Percentiles rank a stretch among this genome's conserved stretches.
Evolutionary conservation across 2,888 invertebrate species (phyloP).

Genomic region (Drosophila borborema): DNA sequence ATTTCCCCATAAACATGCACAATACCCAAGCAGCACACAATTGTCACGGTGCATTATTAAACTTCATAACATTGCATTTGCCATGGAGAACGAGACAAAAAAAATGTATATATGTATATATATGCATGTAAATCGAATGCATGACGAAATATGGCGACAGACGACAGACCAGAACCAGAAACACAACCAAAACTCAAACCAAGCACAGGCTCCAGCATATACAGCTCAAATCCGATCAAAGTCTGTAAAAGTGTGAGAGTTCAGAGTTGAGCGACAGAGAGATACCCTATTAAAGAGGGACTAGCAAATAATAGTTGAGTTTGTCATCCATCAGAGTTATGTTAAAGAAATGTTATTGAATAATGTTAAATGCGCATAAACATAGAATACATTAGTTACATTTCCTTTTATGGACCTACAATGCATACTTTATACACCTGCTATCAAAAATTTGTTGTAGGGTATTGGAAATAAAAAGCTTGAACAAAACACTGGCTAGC

Average conservation of each 20-base stretch:
- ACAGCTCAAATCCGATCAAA: slow-evolving; percentile 16
- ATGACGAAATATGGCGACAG: slow-evolving; percentile 60
- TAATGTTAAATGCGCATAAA: neutral
- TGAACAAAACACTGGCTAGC: slow-evolving; percentile 49
- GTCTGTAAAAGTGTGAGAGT: neutral
- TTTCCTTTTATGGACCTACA: neutral
- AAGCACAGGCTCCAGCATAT: slow-evolving; percentile 16
- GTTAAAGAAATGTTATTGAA: neutral
- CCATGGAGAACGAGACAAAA: slow-evolving; percentile 3
- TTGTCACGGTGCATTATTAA: slow-evolving; percentile 61
- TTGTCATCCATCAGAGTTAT: neutral
- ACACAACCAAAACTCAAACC: slow-evolving; percentile 17
- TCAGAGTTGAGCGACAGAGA: neutral
- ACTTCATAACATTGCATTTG: slow-evolving; percentile 40
- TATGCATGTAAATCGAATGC: slow-evolving; percentile 55
- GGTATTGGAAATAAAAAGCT: slow-evolving; percentile 21
- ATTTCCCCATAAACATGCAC: slow-evolving; percentile 35
- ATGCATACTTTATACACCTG: neutral
- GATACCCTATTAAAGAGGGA: neutral
- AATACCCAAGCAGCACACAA: slow-evolving; percentile 43
- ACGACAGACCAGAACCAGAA: slow-evolving; percentile 20
- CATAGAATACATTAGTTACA: too few relatives aligned
- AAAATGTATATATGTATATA: neutral
- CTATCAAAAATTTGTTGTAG: neutral
- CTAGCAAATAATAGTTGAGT: neutral